Evolutionary conservation across 2,113 vertebrate species (phyloP), one percentile per base, ranked within the genome.

Genomic region (Nansenia antarctica): DNA sequence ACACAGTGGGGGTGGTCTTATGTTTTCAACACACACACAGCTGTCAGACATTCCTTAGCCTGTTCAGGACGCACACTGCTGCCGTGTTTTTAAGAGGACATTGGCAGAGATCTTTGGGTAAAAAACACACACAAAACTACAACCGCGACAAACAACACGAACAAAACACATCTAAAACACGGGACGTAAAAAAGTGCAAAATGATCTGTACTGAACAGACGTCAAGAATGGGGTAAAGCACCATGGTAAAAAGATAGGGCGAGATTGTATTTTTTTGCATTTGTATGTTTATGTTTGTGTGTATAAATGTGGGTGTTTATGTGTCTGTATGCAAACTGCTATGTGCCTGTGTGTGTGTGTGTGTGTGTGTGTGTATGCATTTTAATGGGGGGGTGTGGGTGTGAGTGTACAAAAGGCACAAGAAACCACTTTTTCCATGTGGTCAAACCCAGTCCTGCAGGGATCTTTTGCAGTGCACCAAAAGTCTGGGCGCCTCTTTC

Each of bases 401-500:
- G 22, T 20, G n/a, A 30, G 11, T 27, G 59, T 60, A 53, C 66
- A n/a, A n/a, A n/a, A n/a, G n/a, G n/a, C n/a, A n/a, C n/a, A n/a
- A n/a, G 71, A 59, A n/a, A 29, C 35, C 11, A 45, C 30, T 15
- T 12, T 2, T 49, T n/a, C n/a, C n/a, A n/a, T n/a, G n/a, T n/a
- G 27, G 49, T 97, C 94, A 99, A 80, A 99, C 98, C 98, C 98
- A 99, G 72, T 99, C 93, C 92, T 99, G 98, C 91, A 99, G 81
- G 1, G 98, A 99, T 11, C 98, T 96, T 84, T 98, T 99, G 93
- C 97, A 99, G 92, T 99, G 97, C 67, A 97, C 88, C 72, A 99
- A 90, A 77, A 95, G 87, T 67, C 93, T 91, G 0, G 98, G 96
- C 0, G 95, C 82, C 5, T 98, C 96, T 82, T 97, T 98, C 83